A percentile compares a stretch with the other conserved stretches of the same genome.
Evolutionary conservation across 1,140 invertebrate genomes (phyloP).

Genomic region (Drusus annulatus): DNA sequence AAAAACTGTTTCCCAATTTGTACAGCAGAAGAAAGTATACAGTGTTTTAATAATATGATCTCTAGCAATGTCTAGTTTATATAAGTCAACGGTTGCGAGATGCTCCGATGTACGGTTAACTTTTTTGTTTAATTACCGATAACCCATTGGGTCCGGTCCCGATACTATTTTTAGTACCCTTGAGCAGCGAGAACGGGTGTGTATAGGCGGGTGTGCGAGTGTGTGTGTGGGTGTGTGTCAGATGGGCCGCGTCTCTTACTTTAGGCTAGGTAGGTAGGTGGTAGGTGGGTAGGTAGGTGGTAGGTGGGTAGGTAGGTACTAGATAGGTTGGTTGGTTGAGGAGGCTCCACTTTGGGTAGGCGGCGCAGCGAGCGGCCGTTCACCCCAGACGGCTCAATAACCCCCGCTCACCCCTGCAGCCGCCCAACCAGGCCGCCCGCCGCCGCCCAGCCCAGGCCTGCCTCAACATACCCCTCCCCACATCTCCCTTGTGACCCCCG

Average conservation of each 20-base stretch:
- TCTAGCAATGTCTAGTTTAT: no score
- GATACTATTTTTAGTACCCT: no score
- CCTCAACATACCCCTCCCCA: slow-evolving; percentile 51
- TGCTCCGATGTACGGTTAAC: no score
- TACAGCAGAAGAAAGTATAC: no score
- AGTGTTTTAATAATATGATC: no score
- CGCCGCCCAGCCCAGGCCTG: slow-evolving; percentile 48
- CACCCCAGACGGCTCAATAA: slow-evolving; percentile 60
- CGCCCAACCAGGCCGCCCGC: slow-evolving; percentile 56
- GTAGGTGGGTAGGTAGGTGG: neutral
- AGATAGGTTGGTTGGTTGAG: slow-evolving; percentile 1
- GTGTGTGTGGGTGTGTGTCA: slow-evolving; percentile 21
- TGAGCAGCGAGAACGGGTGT: neutral
- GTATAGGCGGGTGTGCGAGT: slow-evolving; percentile 1
- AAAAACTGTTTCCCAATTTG: no score
- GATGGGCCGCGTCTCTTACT: slow-evolving; percentile 34
- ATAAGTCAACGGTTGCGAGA: no score
- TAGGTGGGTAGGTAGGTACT: neutral
- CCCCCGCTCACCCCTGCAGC: slow-evolving; percentile 25
- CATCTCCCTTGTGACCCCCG: slow-evolving; percentile 4
- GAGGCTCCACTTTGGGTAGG: slow-evolving; percentile 41
- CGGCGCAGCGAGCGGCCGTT: slow-evolving; percentile 55
- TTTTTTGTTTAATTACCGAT: no score
- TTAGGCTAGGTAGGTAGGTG: neutral
- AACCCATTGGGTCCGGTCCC: no score